Conservation (phyloP, 92 coral and sea anemone species). For the Epizoanthus stellaris region DNA sequence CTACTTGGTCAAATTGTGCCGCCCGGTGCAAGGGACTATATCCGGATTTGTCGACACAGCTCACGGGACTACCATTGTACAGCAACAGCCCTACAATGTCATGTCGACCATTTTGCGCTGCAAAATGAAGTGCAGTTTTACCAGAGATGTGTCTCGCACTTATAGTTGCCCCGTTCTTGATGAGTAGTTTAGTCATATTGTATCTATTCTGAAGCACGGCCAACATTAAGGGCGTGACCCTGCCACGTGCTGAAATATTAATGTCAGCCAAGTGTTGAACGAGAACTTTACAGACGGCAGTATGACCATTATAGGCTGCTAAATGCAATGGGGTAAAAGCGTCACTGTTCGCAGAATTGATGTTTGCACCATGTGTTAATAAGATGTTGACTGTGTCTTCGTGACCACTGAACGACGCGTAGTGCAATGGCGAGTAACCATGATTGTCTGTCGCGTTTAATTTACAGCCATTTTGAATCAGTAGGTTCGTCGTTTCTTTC, state of each 20-base stretch:
- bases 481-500: conserved; percentile 38
- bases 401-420: conserved; percentile 62
- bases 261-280: conserved; percentile 38
- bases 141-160: conserved; percentile 75
- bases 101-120: conserved; percentile 59
- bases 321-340: conserved; percentile 76
- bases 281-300: conserved; percentile 59
- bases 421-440: conserved; percentile 72
- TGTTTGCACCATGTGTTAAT: conserved; percentile 58
- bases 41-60: conserved; percentile 66
- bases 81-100: conserved; percentile 56
- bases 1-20: conserved; percentile 64
- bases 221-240: conserved; percentile 76
- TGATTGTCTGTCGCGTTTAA: conserved; percentile 56
- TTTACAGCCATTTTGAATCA: conserved; percentile 63
- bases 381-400: conserved; percentile 46
- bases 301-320: conserved; percentile 63
- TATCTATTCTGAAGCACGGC: conserved; percentile 68
- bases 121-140: conserved; percentile 80
- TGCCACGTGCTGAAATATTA: conserved; percentile 66
- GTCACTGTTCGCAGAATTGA: conserved; percentile 47
- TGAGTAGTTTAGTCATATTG: conserved; percentile 48
- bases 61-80: conserved; percentile 60
- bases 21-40: conserved; percentile 78
- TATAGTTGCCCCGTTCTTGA: conserved; percentile 60